Base-by-base conservation (phyloP, 35 echinoderm and acorn worm species). In the Ophioderma brevispina region DNA sequence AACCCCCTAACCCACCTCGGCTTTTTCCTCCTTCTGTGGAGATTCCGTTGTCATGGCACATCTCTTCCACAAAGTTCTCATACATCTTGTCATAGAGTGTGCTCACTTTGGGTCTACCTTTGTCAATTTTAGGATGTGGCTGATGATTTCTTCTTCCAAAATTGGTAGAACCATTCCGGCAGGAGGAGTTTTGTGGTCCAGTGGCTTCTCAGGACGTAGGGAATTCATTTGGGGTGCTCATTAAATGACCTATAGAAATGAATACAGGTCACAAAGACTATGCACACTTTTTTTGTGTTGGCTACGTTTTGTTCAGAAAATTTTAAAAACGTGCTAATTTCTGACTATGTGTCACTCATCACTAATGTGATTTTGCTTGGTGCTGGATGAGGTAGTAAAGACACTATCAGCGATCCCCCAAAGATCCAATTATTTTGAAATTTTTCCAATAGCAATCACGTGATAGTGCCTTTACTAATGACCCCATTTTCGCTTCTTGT, bases 51-150 rank as follows among this genome's bases (percentile, higher is more conserved):
- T 99, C 97, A 42, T 95, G 95, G 19, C 93, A 93, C 30, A 99
- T 90, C 78, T 99, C 97, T 63, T 99, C 90, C 77, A 99, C 91
- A 38, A 99, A 99, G 52, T 99, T 99, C 88, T 99, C 97, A 90
- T 99, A 99, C 28, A 95, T 84, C 46, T 99, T 99, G 78, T 99
- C 84, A 88, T 87, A 99, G n/a, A 99, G 78, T 1, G 91, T 87
- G 55, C 41, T 36, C n/a, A 90, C 50, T 18, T 88, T 88, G 2
- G 15, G 37, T 18, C 95, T 78, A 78, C 91, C 86, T 0, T 75
- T 52, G 33, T 70, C 56, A 37, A 79, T 84, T 37, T 93, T 85
- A 93, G 56, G 31, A 80, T 37, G 33, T 82, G 30, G 0, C 39
- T 77, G 25, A 99, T 64, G 15, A 99, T 80, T 46, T 88, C 56